phyloP scores from a whole-genome alignment of 2,797 vertebrate species.

The Crax fasciolata region DNA sequence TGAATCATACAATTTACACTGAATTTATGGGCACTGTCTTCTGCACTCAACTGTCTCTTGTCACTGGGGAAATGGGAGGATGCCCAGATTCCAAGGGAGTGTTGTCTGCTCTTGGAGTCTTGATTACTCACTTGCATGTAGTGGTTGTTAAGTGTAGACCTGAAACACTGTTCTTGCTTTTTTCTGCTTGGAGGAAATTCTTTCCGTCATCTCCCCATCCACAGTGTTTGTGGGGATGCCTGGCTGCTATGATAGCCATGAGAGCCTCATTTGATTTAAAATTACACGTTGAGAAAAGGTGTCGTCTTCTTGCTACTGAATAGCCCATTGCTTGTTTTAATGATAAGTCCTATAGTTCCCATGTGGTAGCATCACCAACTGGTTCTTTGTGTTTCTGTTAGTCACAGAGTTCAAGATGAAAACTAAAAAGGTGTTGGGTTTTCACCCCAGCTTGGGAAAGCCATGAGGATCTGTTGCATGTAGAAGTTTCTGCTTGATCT shows the following conservation, averaged over 20 bases:
- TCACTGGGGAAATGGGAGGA: slow-evolving; percentile 41
- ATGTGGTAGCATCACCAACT: not conserved
- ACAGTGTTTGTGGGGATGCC: not conserved
- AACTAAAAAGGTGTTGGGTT: not conserved
- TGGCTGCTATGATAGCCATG: not conserved
- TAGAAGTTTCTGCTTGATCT: not conserved
- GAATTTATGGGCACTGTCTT: slow-evolving; percentile 56
- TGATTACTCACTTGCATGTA: not conserved
- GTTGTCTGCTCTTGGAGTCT: slow-evolving; percentile 27
- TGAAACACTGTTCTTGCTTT: not conserved
- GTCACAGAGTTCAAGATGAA: not conserved
- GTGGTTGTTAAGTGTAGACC: not conserved
- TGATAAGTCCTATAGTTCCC: not conserved
- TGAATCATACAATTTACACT: slow-evolving; percentile 62
- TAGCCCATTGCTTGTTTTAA: not conserved
- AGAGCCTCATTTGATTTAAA: not conserved
- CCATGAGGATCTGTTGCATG: not conserved
- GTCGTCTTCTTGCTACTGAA: not conserved
- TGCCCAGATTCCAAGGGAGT: slow-evolving; percentile 47
- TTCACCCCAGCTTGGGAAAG: not conserved
- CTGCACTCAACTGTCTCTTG: slow-evolving; percentile 62
- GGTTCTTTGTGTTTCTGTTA: not conserved
- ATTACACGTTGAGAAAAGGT: not conserved
- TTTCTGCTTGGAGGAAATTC: slow-evolving; percentile 9
- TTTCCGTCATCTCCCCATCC: not conserved